Conservation (phyloP, 2,888 invertebrate genomes). For the Andrena bucephala region DNA sequence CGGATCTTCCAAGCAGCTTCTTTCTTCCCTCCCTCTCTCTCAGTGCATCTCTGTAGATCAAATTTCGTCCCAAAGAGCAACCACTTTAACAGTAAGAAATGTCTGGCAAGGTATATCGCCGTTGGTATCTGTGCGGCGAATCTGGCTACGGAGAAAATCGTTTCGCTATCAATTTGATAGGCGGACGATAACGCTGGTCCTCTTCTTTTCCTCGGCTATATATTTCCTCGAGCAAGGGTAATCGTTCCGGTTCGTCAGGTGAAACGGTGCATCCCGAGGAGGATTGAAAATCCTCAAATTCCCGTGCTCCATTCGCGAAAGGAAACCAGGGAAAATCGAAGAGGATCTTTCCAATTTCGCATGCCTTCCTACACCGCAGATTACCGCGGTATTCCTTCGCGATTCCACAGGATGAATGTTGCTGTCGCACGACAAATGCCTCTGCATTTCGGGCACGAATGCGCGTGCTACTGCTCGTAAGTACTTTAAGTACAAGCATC, state of each 20-base stretch:
- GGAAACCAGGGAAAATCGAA: constrained; percentile 31
- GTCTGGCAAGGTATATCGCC: no score
- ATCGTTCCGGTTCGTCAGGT: constrained; percentile 50
- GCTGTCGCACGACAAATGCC: constrained; percentile 11
- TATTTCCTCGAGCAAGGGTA: constrained; percentile 42
- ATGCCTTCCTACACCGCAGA: constrained; percentile 33
- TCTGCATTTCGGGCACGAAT: constrained; percentile 2
- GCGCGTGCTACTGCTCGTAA: not conserved
- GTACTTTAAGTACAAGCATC: no score
- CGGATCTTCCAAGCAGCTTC: no score
- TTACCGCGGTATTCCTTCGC: constrained; percentile 20
- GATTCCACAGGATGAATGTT: constrained; percentile 40
- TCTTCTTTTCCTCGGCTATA: not conserved
- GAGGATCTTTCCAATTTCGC: constrained; percentile 51
- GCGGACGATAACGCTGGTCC: not conserved
- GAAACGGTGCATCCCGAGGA: constrained; percentile 42
- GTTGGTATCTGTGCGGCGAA: no score
- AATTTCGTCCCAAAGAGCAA: no score
- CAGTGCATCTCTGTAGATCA: no score
- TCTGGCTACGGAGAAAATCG: constrained; percentile 30
- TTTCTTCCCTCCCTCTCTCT: no score
- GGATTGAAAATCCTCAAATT: constrained; percentile 57
- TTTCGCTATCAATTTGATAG: constrained; percentile 31
- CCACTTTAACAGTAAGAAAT: no score
- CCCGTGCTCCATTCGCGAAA: constrained; percentile 17